These are phyloP conservation scores for Anodontia alba DNA, from an alignment of 2,888 invertebrate species.

Conservation along the genomic window DNA sequence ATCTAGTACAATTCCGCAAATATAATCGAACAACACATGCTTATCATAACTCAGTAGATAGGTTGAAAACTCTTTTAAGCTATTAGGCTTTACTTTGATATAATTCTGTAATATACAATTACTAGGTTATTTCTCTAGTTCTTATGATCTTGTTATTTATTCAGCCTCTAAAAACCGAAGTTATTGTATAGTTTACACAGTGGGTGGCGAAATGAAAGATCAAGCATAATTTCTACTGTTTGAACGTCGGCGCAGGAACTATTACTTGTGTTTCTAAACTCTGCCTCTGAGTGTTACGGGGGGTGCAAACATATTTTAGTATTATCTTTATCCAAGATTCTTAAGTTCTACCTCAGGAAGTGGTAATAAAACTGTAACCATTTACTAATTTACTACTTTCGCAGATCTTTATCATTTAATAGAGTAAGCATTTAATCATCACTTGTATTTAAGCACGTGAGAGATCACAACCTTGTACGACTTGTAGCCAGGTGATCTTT, in stretches of 20 bases:
- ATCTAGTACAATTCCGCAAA: background rate
- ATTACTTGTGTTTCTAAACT: background rate
- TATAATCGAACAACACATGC: conserved; percentile 9
- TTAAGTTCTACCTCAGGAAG: conserved; percentile 2
- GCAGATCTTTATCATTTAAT: conserved; percentile 13
- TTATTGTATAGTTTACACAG: conserved; percentile 1
- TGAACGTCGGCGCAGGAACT: background rate
- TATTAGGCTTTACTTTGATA: conserved; percentile 14
- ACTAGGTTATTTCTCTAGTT: conserved; percentile 13
- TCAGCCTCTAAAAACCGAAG: conserved; percentile 6
- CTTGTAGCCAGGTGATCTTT: background rate
- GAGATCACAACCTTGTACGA: conserved; percentile 7
- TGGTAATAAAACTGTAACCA: conserved; percentile 11
- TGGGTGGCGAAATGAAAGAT: conserved; percentile 13
- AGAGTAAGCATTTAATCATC: conserved; percentile 15
- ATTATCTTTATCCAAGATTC: conserved; percentile 4
- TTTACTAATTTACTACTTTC: conserved; percentile 18
- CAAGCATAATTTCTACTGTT: conserved; percentile 5
- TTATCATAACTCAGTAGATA: conserved; percentile 6
- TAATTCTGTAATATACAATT: conserved; percentile 17
- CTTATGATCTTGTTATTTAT: conserved; percentile 12
- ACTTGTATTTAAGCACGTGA: conserved; percentile 4
- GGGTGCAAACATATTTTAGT: conserved; percentile 13
- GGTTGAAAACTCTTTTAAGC: conserved; percentile 7
- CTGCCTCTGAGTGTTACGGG: conserved; percentile 1